These are phyloP conservation scores for Nasonovia ribisnigri DNA, from an alignment of 2,888 invertebrate genomes.

Conservation along the genomic window DNA sequence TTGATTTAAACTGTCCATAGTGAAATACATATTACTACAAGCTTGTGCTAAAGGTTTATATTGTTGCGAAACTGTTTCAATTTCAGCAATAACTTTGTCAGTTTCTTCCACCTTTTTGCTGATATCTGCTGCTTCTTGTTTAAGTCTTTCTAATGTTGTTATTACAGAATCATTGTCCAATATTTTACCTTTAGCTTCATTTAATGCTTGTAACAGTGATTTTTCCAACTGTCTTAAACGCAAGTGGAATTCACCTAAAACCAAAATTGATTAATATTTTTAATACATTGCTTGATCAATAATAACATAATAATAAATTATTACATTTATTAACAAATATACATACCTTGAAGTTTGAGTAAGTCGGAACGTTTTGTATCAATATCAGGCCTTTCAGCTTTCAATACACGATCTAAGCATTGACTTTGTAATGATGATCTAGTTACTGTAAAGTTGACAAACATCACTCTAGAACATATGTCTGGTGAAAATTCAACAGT, in stretches of 20 bases:
- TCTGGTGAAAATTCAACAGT: conserved; percentile 99
- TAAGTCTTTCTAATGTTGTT: conserved; percentile 96
- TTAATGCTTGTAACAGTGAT: conserved; percentile 94
- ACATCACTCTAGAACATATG: conserved; percentile 98
- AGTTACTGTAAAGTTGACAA: conserved; percentile 99
- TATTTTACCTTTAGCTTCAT: conserved; percentile 98
- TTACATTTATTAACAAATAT: background rate
- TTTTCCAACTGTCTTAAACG: conserved; percentile 96
- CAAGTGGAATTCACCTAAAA: conserved; percentile 92
- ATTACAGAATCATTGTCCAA: conserved; percentile 98
- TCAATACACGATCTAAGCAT: conserved; percentile 97
- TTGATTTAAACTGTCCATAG: conserved; percentile 97
- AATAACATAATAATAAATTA: background rate
- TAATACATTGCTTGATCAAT: background rate
- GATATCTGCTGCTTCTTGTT: conserved; percentile 98
- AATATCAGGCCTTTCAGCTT: conserved; percentile 98
- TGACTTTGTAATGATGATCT: conserved; percentile 97
- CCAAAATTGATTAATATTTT: background rate
- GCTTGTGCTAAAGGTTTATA: conserved; percentile 96
- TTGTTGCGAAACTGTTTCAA: conserved; percentile 96
- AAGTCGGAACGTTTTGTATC: conserved; percentile 98
- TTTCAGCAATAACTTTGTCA: conserved; percentile 90
- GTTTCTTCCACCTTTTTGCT: conserved; percentile 84
- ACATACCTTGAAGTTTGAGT: conserved; percentile 90
- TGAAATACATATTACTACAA: conserved; percentile 99